Evolutionary conservation across 2,888 invertebrate genomes (phyloP), one percentile per base, ranked within the genome.

Genomic region (Rhagonycha lutea): DNA sequence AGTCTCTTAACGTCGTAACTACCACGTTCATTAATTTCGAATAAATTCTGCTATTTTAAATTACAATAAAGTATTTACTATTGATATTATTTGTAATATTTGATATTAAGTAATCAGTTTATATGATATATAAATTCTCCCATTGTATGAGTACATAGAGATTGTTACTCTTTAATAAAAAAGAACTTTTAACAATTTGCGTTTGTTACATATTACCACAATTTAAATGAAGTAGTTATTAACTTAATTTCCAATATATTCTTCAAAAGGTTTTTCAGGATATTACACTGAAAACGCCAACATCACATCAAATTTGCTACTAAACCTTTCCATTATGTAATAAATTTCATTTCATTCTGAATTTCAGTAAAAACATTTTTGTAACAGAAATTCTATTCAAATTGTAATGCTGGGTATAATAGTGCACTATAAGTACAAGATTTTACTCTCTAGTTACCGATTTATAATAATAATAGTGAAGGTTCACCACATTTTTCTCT

Each of bases 1-100:
- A 76, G 70, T 74, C 68, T 73, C 70, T 76, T 63, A 70, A 68
- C 61, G 23, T 70, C 67, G 61, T 73, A 65, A 65, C 63, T 65
- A 65, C 63, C 63, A 65, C 63, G 72, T 65, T 23, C 65, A 67
- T 47, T 47, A 67, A 24, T 72, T 68, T 68, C 29, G 65, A 65
- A 32, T 68, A 68, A 68, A 68, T 65, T 24, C 26, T 18, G 24
- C n/a, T 32, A 47, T 47, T 47, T 47, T 69, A 47, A 47, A 47
- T 47, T n/a, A 47, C 47, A 47, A 47, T 47, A 47, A 47, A 47
- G 47, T 47, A 7, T n/a, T 47, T 47, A n/a, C n/a, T n/a, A 47
- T 47, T 47, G n/a, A n/a, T 47, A n/a, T 47, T 47, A 0, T 47
- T 47, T 47, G 5, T n/a, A n/a, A 7, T 47, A 4, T 47, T 7